These are phyloP conservation scores for Erythrolamprus reginae DNA, from an alignment of 2,113 vertebrate species.

Conservation along the genomic window DNA sequence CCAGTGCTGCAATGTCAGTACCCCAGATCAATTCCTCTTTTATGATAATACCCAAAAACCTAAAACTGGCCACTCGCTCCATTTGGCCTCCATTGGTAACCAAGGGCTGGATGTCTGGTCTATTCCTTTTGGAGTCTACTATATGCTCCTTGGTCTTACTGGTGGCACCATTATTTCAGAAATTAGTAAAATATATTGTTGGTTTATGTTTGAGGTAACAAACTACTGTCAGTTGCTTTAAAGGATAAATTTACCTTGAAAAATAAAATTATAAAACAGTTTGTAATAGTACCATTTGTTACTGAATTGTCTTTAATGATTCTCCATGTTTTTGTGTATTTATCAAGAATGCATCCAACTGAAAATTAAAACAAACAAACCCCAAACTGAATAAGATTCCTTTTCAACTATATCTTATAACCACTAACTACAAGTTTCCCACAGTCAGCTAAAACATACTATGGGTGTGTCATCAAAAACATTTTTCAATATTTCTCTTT, in stretches of 20 bases:
- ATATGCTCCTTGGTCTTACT: too few relatives aligned
- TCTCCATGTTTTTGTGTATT: slow-evolving; percentile 23
- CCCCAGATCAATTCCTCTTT: too few relatives aligned
- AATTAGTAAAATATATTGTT: slow-evolving; percentile 27
- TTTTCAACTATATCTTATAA: slow-evolving; percentile 25
- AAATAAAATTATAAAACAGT: slow-evolving; percentile 2
- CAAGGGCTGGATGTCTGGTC: too few relatives aligned
- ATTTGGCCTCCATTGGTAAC: too few relatives aligned
- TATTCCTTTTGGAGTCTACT: too few relatives aligned
- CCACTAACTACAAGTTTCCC: slow-evolving; percentile 39
- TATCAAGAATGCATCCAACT: slow-evolving; percentile 1
- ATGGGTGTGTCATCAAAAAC: slow-evolving; percentile 30
- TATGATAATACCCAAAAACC: too few relatives aligned
- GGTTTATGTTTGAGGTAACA: slow-evolving; percentile 44
- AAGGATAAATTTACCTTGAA: slow-evolving; percentile 39
- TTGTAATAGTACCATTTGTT: slow-evolving; percentile 10
- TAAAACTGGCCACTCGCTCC: too few relatives aligned
- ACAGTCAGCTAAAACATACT: slow-evolving; percentile 21
- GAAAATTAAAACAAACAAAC: slow-evolving; percentile 7
- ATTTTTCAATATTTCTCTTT: not conserved
- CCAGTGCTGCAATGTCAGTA: too few relatives aligned
- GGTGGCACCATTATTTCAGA: slow-evolving; percentile 35
- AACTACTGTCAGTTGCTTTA: slow-evolving; percentile 41
- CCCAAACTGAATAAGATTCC: not conserved
- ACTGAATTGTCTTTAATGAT: slow-evolving; percentile 15